A percentile compares a stretch with the other conserved stretches of the same genome.
These are phyloP conservation scores for Marmota flaviventris DNA, from an alignment of 2,113 vertebrate species.

Conservation along the genomic window DNA sequence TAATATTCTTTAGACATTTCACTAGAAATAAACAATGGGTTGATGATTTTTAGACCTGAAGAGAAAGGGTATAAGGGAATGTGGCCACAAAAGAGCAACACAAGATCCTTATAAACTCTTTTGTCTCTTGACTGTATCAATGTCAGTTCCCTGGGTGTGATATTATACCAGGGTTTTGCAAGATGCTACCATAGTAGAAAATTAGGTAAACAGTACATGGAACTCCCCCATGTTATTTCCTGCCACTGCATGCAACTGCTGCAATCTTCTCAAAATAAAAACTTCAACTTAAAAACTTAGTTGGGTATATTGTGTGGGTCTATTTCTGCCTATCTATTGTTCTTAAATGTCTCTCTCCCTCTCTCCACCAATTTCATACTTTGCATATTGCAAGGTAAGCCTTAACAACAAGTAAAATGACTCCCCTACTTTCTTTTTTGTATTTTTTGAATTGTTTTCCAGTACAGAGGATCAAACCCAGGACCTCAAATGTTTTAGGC, in stretches of 20 bases:
- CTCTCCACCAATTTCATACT: background rate
- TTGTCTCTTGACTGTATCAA: background rate
- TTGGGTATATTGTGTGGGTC: background rate
- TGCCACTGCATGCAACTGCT: background rate
- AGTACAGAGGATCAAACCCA: background rate
- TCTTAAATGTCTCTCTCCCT: background rate
- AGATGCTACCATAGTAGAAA: background rate
- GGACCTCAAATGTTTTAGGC: background rate
- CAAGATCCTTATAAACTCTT: background rate
- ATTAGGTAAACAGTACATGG: background rate
- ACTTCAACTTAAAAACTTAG: background rate
- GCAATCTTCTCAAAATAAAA: background rate
- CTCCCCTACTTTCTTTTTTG: background rate
- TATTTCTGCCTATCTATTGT: background rate
- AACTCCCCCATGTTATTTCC: background rate
- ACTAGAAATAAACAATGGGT: background rate
- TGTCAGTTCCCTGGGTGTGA: background rate
- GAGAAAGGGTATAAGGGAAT: no score
- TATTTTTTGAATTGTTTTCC: background rate
- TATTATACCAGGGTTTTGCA: background rate
- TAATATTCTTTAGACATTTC: background rate
- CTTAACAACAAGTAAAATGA: background rate
- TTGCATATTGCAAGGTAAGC: background rate
- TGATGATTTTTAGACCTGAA: background rate
- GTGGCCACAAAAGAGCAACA: background rate